A percentile compares a stretch with the other conserved stretches of the same genome.
phyloP scores from a whole-genome alignment of 2,113 vertebrate genomes.

The Syngnathus typhle region DNA sequence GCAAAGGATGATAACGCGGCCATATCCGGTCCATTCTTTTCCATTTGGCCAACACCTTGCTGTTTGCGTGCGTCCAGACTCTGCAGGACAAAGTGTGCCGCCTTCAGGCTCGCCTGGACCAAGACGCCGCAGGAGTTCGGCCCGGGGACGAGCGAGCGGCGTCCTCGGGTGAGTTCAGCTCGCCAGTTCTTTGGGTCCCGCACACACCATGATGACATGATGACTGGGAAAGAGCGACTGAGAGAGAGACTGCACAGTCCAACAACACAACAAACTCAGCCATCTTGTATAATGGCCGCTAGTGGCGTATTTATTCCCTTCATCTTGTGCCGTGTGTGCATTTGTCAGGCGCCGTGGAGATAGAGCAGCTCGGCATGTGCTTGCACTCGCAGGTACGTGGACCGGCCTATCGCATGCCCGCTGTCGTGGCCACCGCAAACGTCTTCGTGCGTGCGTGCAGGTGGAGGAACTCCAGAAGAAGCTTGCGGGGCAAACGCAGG shows the following conservation, averaged over 20 bases:
- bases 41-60: neutral
- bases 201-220: too few relatives aligned
- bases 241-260: too few relatives aligned
- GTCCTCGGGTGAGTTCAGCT: conserved; percentile 30
- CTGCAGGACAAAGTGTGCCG: conserved; percentile 70
- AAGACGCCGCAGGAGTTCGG: conserved; percentile 41
- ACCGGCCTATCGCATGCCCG: neutral
- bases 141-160: conserved; percentile 21
- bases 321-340: conserved; percentile 8
- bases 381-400: conserved; percentile 78
- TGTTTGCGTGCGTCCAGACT: conserved; percentile 56
- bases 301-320: neutral
- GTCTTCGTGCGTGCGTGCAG: conserved; percentile 47
- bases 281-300: too few relatives aligned
- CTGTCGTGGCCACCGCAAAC: neutral
- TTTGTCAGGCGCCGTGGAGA: conserved; percentile 15
- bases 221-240: too few relatives aligned
- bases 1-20: too few relatives aligned
- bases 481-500: conserved; percentile 79
- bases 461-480: conserved; percentile 83
- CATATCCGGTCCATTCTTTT: too few relatives aligned
- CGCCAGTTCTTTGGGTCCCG: neutral
- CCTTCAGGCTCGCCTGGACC: conserved; percentile 71
- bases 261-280: too few relatives aligned
- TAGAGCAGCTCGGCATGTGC: conserved; percentile 67